Evolutionary conservation across 2,113 vertebrate species (phyloP), one percentile per base, ranked within the genome.

Genomic region (Festucalex cinctus): DNA sequence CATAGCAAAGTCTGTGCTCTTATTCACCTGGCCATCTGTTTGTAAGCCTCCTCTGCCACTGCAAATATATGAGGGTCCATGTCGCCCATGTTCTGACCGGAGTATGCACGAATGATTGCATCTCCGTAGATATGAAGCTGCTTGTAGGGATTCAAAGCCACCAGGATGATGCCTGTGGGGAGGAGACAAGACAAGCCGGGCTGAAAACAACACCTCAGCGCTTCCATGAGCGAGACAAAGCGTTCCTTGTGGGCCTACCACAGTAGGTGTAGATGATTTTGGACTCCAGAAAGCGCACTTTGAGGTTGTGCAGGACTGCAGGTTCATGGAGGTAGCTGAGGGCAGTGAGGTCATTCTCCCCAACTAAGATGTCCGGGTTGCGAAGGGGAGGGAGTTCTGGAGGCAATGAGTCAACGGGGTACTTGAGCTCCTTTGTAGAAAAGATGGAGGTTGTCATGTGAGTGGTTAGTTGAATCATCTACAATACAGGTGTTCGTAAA

Each of bases 11-110:
- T 63, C 9, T 92, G 59, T 90, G 16, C 88, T 65, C 73, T 57
- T 48, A 37, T 62, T 60, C 85, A 98, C 97, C 97, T 97, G 80
- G 94, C 95, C 97, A 99, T 98, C 85, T 98, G 97, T 78, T 98
- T 99, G 89, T 98, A 99, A 0, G 97, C 96, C 75, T 99, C 97
- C 88, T 99, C 97, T 6, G 97, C 95, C 81, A 99, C 97, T 0
- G 97, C 96, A 84, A 99, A 99, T 83, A 99, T 97, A 84, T 99
- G 97, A n/a, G 97, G 97, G 79, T 99, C 97, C 94, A 99, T 96
- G 80, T 99, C 95, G 0, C 97, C 97, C 97, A 98, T 94, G 86
- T 99, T 99, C 79, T 97, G 95, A 17, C 97, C 97, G 0, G 94
- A 95, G 37, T 99, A 99, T 0, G 96, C 97, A 14, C 97, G 94